Percentiles rank a stretch among this genome's conserved stretches.
These are phyloP conservation scores for Gryllus longicercus DNA, from an alignment of 2,888 invertebrate species.

Conservation along the genomic window DNA sequence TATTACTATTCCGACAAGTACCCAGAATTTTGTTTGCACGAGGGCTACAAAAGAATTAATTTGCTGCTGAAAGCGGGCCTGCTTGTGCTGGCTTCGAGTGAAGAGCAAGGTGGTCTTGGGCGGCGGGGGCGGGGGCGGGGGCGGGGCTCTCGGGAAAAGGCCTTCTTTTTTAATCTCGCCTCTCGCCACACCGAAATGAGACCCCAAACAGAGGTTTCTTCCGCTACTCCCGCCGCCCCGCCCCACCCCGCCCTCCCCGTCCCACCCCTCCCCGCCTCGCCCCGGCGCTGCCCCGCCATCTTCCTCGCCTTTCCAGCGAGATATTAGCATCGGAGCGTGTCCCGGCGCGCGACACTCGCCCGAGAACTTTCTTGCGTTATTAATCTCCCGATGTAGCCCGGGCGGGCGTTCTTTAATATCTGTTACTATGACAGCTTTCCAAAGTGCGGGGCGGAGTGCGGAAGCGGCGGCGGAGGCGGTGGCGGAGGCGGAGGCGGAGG, in stretches of 20 bases:
- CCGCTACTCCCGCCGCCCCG: not conserved
- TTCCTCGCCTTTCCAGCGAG: not conserved
- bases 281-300: not conserved
- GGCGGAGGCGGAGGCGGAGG: not conserved
- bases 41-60: too few relatives aligned
- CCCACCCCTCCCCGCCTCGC: not conserved
- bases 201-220: constrained; percentile 9
- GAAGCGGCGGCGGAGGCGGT: not conserved
- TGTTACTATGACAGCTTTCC: constrained; percentile 17
- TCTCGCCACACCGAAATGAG: constrained; percentile 17
- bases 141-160: not conserved
- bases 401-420: constrained; percentile 2
- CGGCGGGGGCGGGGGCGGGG: too few relatives aligned
- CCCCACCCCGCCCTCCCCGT: not conserved
- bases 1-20: too few relatives aligned
- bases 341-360: constrained; percentile 17
- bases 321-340: constrained; percentile 17
- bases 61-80: too few relatives aligned
- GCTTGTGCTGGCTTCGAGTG: too few relatives aligned
- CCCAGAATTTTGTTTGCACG: too few relatives aligned
- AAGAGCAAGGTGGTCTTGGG: too few relatives aligned
- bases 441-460: not conserved
- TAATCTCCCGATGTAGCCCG: constrained; percentile 17
- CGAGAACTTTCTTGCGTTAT: not conserved
- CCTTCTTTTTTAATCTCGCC: constrained; percentile 17